Base-by-base conservation (phyloP, 2,113 vertebrate species). In the Zosterops pallidus region DNA sequence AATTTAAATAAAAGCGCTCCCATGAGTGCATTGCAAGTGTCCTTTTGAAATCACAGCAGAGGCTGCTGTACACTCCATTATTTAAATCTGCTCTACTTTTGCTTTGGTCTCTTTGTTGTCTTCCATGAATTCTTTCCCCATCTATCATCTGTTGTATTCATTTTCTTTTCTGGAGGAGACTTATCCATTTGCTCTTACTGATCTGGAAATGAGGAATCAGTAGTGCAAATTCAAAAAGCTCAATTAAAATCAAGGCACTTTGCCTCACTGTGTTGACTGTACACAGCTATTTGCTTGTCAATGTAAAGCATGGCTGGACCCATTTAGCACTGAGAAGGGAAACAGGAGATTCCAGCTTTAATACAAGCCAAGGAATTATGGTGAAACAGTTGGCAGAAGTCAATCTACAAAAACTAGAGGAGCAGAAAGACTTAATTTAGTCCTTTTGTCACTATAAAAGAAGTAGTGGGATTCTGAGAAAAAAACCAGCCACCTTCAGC, bases 31-130 rank as follows among this genome's bases (percentile, higher is more conserved):
- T 62, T 4, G 1, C 39, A 76, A 80, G n/a, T 25, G 22, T 63
- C 21, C 23, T 65, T 74, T 67, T 41, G 41, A 65, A 87, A 93
- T 91, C 41, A 50, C 39, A 81, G 57, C 13, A 85, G 77, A 84
- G 71, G 29, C 44, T 70, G 42, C 44, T 69, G 21, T 50, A 42
- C 24, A 14, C 42, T 95, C 52, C 17, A 82, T 95, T 95, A 94
- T 87, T 96, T 96, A 96, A 95, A 86, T 23, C 41, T 94, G 59
- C 31, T 83, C 65, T 86, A 49, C 50, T 94, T 95, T 68, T 91
- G 31, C 42, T 72, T 63, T 76, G 37, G 49, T 16, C 12, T 74
- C 39, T 46, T 59, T 39, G 26, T 59, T 77, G 46, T 57, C 41
- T 59, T 89, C 31, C 2, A 1, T 46, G 6, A 76, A 49, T 89